phyloP scores from a whole-genome alignment of 2,113 vertebrate genomes.

The Oplegnathus fasciatus region DNA sequence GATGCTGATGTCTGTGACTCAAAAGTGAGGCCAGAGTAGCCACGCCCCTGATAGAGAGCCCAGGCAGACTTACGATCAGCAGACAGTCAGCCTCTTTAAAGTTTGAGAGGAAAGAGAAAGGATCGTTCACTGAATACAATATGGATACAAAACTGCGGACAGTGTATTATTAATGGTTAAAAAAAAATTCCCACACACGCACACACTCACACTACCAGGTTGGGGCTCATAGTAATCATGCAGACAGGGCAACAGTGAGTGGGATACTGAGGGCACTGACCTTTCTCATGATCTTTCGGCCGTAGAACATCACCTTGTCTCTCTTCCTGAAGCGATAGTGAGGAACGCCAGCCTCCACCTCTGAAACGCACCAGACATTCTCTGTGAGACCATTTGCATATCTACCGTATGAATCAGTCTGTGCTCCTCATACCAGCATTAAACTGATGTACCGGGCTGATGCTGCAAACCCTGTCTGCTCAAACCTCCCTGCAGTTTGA shows the following conservation, averaged over 20 bases:
- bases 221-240: no score
- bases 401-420: not conserved
- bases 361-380: constrained; percentile 74
- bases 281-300: constrained; percentile 96
- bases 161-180: not conserved
- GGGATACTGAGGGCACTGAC: constrained; percentile 61
- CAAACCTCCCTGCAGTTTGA: not conserved
- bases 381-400: constrained; percentile 1
- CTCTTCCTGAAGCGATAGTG: constrained; percentile 95
- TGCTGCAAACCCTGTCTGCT: no score
- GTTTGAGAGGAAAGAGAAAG: not conserved
- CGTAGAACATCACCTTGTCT: constrained; percentile 96
- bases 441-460: not conserved
- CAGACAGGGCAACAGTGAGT: not conserved
- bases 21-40: not conserved
- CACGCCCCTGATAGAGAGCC: not conserved
- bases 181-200: not conserved
- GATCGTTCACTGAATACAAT: not conserved
- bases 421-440: not conserved
- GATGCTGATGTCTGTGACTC: not conserved
- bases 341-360: constrained; percentile 82
- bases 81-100: not conserved
- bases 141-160: not conserved
- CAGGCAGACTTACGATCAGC: not conserved
- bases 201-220: no score